Conservation (phyloP, 2,113 vertebrate species). For the Antechinus flavipes region DNA sequence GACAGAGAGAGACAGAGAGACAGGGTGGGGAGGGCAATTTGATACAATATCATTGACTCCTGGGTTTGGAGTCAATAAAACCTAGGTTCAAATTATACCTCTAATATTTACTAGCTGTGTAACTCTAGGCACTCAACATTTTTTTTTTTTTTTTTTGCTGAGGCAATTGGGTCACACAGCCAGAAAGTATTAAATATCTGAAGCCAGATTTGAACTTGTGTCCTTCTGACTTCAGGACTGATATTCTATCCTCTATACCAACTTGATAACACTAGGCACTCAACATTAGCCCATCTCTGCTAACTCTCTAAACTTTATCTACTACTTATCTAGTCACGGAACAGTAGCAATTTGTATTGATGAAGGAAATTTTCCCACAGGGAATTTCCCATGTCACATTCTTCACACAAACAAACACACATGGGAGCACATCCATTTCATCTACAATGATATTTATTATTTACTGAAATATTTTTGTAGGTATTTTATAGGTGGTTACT, state of each 20-base stretch:
- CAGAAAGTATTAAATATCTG: too few relatives aligned
- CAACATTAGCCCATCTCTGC: neutral
- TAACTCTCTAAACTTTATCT: neutral
- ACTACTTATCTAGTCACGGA: neutral
- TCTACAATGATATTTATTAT: slow-evolving; percentile 15
- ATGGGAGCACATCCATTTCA: neutral
- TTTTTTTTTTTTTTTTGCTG: too few relatives aligned
- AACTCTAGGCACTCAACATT: neutral
- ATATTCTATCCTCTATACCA: too few relatives aligned
- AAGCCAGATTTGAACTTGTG: too few relatives aligned
- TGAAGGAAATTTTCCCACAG: neutral
- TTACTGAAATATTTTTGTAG: neutral
- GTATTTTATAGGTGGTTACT: neutral
- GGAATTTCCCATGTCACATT: neutral
- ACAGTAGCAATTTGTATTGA: neutral
- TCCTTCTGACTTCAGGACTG: too few relatives aligned
- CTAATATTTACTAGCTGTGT: neutral
- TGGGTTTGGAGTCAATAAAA: neutral
- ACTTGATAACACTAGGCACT: neutral
- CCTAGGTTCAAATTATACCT: neutral
- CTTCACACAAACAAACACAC: neutral
- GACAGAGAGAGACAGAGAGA: too few relatives aligned
- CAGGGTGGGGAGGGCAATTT: neutral
- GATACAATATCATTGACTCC: neutral
- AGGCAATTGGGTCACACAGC: too few relatives aligned